These are phyloP conservation scores for Uropsilus gracilis DNA, from an alignment of 2,113 vertebrate species.

Conservation along the genomic window DNA sequence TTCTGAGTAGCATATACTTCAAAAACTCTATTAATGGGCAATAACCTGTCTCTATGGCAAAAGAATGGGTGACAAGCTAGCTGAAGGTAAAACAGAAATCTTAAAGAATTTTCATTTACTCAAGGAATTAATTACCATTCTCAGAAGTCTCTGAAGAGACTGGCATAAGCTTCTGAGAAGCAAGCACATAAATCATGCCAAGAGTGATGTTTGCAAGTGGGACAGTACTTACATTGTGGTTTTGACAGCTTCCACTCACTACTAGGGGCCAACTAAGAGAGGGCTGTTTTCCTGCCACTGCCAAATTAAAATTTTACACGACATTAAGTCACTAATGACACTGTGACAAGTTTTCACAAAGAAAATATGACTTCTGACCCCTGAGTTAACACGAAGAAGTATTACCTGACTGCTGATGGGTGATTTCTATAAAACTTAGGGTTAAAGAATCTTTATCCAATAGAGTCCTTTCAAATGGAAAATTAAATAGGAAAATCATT, in stretches of 20 bases:
- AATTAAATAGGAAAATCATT: background rate
- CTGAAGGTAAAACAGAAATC: constrained; percentile 82
- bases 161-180: constrained; percentile 68
- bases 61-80: constrained; percentile 85
- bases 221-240: background rate
- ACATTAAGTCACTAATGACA: constrained; percentile 73
- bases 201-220: constrained; percentile 13
- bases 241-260: constrained; percentile 58
- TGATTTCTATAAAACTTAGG: constrained; percentile 51
- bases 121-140: constrained; percentile 66
- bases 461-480: background rate
- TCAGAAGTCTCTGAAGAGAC: constrained; percentile 73
- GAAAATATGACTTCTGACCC: constrained; percentile 48
- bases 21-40: constrained; percentile 84
- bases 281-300: background rate
- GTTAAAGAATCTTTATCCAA: constrained; percentile 1
- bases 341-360: constrained; percentile 72
- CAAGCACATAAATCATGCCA: constrained; percentile 77
- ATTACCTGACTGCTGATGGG: constrained; percentile 33
- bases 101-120: constrained; percentile 65
- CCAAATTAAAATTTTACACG: constrained; percentile 63
- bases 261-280: constrained; percentile 64
- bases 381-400: constrained; percentile 16
- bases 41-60: constrained; percentile 85
- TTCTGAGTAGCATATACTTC: constrained; percentile 89